These are phyloP conservation scores for Phenganax marumi DNA, from an alignment of 92 coral and sea anemone species.

Conservation along the genomic window DNA sequence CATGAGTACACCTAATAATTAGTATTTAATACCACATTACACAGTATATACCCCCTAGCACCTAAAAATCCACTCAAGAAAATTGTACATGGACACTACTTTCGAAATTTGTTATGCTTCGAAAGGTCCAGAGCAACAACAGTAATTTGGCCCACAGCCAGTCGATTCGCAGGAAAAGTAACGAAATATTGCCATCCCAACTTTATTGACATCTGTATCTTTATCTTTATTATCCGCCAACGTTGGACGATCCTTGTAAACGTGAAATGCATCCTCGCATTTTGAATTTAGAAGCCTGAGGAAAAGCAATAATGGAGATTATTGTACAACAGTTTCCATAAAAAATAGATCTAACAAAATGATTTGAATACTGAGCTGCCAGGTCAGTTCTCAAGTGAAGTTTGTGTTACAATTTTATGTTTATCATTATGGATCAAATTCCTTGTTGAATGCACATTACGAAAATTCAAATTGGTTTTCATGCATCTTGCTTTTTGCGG, in stretches of 20 bases:
- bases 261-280: conserved; percentile 58
- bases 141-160: conserved; percentile 55
- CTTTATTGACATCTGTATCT: conserved; percentile 50
- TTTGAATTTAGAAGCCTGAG: conserved; percentile 1
- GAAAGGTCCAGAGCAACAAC: neutral
- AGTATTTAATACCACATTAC: no score
- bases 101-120: neutral
- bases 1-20: no score
- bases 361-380: neutral
- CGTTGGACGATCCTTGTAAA: conserved; percentile 51
- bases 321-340: neutral
- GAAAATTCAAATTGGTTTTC: no score
- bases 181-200: conserved; percentile 53
- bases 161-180: conserved; percentile 37
- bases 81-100: no score
- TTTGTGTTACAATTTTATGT: no score
- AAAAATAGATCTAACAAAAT: neutral
- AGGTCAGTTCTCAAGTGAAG: neutral
- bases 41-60: no score
- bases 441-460: no score
- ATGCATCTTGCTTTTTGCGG: no score
- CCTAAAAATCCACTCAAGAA: no score
- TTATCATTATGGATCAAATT: no score
- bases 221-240: conserved; percentile 33
- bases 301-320: neutral